These are phyloP conservation scores for Menidia menidia DNA, from an alignment of 2,797 vertebrate species.

Conservation along the genomic window DNA sequence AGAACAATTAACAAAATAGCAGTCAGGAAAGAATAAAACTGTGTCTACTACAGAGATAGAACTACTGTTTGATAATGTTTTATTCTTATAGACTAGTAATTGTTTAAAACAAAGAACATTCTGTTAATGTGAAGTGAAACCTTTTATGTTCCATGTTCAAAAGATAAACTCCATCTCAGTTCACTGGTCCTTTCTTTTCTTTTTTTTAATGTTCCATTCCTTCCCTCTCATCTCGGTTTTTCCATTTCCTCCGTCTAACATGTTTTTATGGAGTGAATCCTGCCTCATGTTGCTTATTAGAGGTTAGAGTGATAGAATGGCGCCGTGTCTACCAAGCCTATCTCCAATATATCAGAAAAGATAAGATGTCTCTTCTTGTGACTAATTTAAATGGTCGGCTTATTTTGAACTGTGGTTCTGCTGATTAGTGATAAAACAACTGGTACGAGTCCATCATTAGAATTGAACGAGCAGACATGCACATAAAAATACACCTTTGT, in stretches of 20 bases:
- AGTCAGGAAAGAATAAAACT: not conserved
- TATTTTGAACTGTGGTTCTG: slow-evolving; percentile 33
- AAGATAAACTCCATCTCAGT: slow-evolving; percentile 16
- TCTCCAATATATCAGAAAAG: slow-evolving; percentile 29
- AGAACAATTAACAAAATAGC: slow-evolving; percentile 11
- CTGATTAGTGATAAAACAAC: slow-evolving; percentile 45
- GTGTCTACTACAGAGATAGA: not conserved
- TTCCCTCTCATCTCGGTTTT: slow-evolving; percentile 7
- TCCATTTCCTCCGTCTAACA: slow-evolving; percentile 13
- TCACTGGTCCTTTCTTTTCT: not conserved
- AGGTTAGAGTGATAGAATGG: slow-evolving; percentile 26
- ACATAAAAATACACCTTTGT: not conserved
- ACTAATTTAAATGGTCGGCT: slow-evolving; percentile 39
- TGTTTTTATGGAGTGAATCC: slow-evolving; percentile 20
- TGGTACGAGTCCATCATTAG: not conserved
- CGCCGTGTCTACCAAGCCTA: slow-evolving; percentile 16
- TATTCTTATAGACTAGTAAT: slow-evolving; percentile 6
- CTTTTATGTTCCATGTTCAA: slow-evolving; percentile 24
- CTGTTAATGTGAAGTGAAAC: slow-evolving; percentile 6
- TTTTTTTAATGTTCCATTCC: slow-evolving; percentile 5
- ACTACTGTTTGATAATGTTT: not conserved
- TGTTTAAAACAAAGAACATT: slow-evolving; percentile 4
- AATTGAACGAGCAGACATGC: not conserved
- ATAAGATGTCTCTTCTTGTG: slow-evolving; percentile 26
- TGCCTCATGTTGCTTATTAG: slow-evolving; percentile 31